Evolutionary conservation across 2,797 vertebrate species (phyloP).

Genomic region (Zalophus californianus): DNA sequence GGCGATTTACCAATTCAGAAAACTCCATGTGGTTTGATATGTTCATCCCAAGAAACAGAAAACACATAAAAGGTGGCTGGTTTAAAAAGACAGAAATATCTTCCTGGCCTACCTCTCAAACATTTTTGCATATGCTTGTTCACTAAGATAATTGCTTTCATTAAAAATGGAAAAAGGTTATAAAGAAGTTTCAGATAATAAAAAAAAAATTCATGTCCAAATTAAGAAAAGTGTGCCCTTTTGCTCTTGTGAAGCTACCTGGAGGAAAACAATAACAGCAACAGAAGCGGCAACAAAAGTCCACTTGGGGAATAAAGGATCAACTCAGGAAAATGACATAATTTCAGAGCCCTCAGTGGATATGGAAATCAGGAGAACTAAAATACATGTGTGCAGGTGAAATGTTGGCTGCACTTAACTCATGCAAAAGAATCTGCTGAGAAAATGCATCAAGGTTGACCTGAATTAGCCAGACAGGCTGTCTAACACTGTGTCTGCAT

Average conservation of each 20-base stretch:
- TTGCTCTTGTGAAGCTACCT: conserved; percentile 66
- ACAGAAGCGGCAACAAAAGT: background rate
- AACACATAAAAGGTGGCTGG: background rate
- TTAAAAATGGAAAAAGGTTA: conserved; percentile 54
- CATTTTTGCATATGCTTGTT: conserved; percentile 13
- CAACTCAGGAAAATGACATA: conserved; percentile 36
- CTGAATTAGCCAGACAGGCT: conserved; percentile 62
- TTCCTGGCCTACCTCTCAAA: conserved; percentile 50
- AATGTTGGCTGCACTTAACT: conserved; percentile 49
- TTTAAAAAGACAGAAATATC: conserved; percentile 64
- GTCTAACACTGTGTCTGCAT: background rate
- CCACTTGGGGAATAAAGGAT: background rate
- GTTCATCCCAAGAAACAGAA: background rate
- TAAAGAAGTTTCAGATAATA: conserved; percentile 75
- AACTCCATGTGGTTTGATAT: background rate
- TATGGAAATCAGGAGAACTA: conserved; percentile 62
- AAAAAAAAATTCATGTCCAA: conserved; percentile 61
- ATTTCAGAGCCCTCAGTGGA: conserved; percentile 25
- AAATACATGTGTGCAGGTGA: background rate
- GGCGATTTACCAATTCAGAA: background rate
- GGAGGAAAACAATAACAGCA: conserved; percentile 53
- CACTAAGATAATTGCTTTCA: conserved; percentile 70
- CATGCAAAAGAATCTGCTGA: conserved; percentile 56
- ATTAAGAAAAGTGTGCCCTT: conserved; percentile 54
- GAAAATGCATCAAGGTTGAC: conserved; percentile 59